phyloP scores from a whole-genome alignment of 2,113 vertebrate species.

The Carassius gibelio region DNA sequence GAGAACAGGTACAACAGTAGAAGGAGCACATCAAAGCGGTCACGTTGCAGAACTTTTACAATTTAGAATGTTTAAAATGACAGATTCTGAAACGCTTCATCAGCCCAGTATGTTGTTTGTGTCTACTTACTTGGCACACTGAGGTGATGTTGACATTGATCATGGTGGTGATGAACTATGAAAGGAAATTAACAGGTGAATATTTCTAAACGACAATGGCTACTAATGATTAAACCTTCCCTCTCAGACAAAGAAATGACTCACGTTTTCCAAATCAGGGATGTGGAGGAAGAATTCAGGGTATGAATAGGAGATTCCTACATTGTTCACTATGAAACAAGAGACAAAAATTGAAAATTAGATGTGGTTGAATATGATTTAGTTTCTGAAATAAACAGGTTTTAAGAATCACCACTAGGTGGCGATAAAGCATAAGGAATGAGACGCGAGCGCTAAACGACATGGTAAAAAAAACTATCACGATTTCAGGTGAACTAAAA shows the following conservation, averaged over 20 bases:
- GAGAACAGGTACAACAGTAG: constrained; percentile 68
- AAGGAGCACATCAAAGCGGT: constrained; percentile 52
- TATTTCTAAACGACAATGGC: background rate
- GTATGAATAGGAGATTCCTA: constrained; percentile 86
- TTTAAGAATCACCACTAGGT: constrained; percentile 28
- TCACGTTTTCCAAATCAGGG: constrained; percentile 88
- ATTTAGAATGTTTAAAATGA: background rate
- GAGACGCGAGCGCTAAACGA: background rate
- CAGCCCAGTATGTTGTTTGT: background rate
- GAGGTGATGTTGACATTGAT: constrained; percentile 87
- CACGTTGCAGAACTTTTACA: background rate
- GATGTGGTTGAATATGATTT: background rate
- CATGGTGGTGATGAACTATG: constrained; percentile 83
- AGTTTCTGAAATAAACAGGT: background rate
- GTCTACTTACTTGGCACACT: constrained; percentile 84
- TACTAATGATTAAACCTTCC: background rate
- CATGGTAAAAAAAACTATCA: background rate
- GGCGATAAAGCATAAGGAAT: constrained; percentile 25
- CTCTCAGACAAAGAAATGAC: constrained; percentile 56
- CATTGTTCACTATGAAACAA: constrained; percentile 90
- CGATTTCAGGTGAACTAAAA: background rate
- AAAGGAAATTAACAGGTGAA: constrained; percentile 8
- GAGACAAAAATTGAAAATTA: constrained; percentile 16
- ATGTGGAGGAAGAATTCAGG: constrained; percentile 91
- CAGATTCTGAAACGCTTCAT: background rate